Evolutionary conservation across 2,888 invertebrate genomes (phyloP).

Genomic region (Sisyra terminalis): DNA sequence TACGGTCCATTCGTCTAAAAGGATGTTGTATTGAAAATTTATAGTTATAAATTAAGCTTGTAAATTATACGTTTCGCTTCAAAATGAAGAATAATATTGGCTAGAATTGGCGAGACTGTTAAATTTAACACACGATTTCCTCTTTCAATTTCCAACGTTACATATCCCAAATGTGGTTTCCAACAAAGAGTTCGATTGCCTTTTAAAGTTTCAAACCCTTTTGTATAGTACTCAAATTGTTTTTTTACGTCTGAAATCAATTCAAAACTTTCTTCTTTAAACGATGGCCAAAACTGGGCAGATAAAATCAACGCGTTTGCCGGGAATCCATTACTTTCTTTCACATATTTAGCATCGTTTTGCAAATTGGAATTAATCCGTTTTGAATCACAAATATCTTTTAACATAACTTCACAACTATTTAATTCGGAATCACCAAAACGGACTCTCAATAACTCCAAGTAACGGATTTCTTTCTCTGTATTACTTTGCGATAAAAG

Average conservation of each 20-base stretch:
- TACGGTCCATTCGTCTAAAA: conserved; percentile 61
- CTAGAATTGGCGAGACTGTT: conserved; percentile 83
- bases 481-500: conserved; percentile 71
- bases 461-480: conserved; percentile 78
- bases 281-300: conserved; percentile 96
- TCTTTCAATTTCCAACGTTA: conserved; percentile 78
- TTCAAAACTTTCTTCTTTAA: conserved; percentile 85
- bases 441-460: conserved; percentile 81
- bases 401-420: conserved; percentile 97
- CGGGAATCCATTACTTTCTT: conserved; percentile 35
- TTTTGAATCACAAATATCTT: conserved; percentile 92
- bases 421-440: conserved; percentile 95
- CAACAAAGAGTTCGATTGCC: conserved; percentile 85
- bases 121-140: conserved; percentile 58
- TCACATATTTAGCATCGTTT: conserved; percentile 44
- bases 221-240: conserved; percentile 73
- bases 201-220: conserved; percentile 77
- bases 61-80: conserved; percentile 51
- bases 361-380: conserved; percentile 77
- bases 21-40: too few species aligned
- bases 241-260: conserved; percentile 64
- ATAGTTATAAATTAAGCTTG: conserved; percentile 7
- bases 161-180: conserved; percentile 87
- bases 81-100: conserved; percentile 86
- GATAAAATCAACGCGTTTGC: conserved; percentile 84